Base-by-base conservation (phyloP, 2,113 vertebrate genomes). In the Pseudopodoces humilis region DNA sequence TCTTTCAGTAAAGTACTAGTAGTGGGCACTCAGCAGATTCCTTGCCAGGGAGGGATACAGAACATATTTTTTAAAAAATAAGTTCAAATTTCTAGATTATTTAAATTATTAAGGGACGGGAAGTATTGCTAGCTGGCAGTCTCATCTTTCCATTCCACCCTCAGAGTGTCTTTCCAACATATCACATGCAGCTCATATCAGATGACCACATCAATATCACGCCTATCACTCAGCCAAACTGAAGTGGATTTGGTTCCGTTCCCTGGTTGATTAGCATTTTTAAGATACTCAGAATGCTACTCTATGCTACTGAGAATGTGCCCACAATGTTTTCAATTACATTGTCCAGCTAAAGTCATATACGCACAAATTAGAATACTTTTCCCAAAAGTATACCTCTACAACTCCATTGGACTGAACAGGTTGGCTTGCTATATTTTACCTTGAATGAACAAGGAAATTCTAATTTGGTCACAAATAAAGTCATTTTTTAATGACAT, bases 161-260 rank as follows among this genome's bases (percentile, higher is more conserved):
- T n/a, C 6, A 50, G 6, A 52, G 13, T 10, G 47, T 25, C 33
- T 55, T 69, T 80, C 35, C 37, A 50, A 20, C 2, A 3, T 5
- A 68, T 3, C 30, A 65, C 19, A 72, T 0, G 1, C 1, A 20
- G 10, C 14, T 71, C 25, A 0, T 21, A 75, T 15, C 33, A 82
- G 47, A 68, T 27, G 7, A 87, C 25, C 43, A 67, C 12, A 50
- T 15, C 58, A 50, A 4, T n/a, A 84, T 56, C 67, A 69, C 8
- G 62, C 19, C 22, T n/a, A 72, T 23, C 24, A 72, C 7, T 55
- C 1, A 0, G 0, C 7, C 17, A 76, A 76, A 62, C 17, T 37
- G 11, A 69, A 62, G 13, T 31, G 22, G 15, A 56, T 3, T 35
- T 12, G 6, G 13, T 25, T 74, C 39, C 15, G 39, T 6, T 44